Evolutionary conservation across 2,797 vertebrate genomes (phyloP).

Genomic region (Oreonectes daqikongensis): DNA sequence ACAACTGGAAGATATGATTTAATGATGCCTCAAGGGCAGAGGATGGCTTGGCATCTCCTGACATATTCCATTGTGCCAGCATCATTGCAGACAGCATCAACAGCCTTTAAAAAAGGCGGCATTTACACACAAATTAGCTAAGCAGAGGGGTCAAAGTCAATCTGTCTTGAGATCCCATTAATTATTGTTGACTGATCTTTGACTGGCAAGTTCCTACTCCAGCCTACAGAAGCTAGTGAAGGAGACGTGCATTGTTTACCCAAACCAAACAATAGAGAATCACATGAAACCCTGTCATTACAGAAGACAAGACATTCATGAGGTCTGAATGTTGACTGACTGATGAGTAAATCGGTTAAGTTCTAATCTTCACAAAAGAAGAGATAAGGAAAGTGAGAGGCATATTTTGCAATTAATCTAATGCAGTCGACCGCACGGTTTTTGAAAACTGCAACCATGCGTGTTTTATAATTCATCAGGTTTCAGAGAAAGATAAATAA

Average conservation of each 20-base stretch:
- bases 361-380: conserved; percentile 26
- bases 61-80: conserved; percentile 8
- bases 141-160: conserved; percentile 3
- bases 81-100: background rate
- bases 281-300: background rate
- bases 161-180: conserved; percentile 24
- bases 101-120: background rate
- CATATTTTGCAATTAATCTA: conserved; percentile 56
- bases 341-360: background rate
- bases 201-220: conserved; percentile 35
- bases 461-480: conserved; percentile 57
- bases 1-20: conserved; percentile 2
- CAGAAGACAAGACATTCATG: conserved; percentile 15
- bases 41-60: background rate
- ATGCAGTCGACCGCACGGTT: conserved; percentile 36
- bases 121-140: conserved; percentile 19
- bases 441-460: conserved; percentile 51
- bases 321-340: conserved; percentile 14
- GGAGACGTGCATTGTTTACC: conserved; percentile 1
- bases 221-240: conserved; percentile 8
- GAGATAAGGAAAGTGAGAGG: background rate
- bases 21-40: background rate
- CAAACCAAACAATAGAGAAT: background rate
- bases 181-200: conserved; percentile 18
- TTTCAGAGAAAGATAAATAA: conserved; percentile 57